phyloP scores from a whole-genome alignment of 2,888 invertebrate genomes.

The Thysanoteuthis rhombus region DNA sequence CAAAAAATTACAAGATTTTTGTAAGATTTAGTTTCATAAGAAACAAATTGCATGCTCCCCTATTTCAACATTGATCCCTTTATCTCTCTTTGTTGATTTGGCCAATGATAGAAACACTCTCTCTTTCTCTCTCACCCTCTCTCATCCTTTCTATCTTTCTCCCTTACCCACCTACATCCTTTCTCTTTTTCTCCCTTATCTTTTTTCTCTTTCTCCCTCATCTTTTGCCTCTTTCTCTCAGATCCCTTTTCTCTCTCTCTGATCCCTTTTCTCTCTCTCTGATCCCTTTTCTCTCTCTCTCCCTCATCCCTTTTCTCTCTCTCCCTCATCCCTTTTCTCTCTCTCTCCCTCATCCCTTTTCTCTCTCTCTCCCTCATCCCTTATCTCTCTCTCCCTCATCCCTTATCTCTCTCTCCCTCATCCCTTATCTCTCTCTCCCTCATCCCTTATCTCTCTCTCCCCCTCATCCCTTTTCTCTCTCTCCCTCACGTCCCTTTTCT shows the following conservation, averaged over 20 bases:
- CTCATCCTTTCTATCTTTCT: neutral
- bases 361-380: neutral
- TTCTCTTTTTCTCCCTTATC: neutral
- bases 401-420: too few relatives aligned
- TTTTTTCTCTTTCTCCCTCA: too few relatives aligned
- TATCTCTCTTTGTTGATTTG: neutral
- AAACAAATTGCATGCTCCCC: neutral
- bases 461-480: neutral
- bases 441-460: neutral
- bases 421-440: neutral
- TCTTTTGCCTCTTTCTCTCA: neutral
- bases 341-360: too few relatives aligned
- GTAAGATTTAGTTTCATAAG: neutral
- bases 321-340: neutral
- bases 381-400: neutral
- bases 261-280: too few relatives aligned
- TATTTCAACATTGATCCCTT: neutral
- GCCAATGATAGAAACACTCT: too few relatives aligned
- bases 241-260: too few relatives aligned
- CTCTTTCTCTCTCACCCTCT: neutral
- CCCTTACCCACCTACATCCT: neutral
- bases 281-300: too few relatives aligned
- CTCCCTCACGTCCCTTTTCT: too few relatives aligned
- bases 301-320: neutral
- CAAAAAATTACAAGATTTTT: too few relatives aligned